These are phyloP conservation scores for Parotocinclus haroldoi DNA, from an alignment of 2,797 vertebrate genomes.

Conservation along the genomic window DNA sequence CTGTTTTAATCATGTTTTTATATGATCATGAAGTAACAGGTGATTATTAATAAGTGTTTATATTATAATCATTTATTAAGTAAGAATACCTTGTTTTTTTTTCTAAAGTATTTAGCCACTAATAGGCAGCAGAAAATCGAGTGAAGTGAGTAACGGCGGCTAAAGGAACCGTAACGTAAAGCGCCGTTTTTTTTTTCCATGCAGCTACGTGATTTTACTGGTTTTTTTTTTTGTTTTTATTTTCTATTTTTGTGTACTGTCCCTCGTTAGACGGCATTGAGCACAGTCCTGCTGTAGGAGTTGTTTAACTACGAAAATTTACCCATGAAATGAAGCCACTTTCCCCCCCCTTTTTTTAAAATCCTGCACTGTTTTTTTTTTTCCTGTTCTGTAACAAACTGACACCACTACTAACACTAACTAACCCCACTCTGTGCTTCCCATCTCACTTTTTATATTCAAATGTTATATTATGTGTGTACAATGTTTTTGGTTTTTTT, in stretches of 20 bases:
- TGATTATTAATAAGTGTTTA: no score
- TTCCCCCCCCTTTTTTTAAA: background rate
- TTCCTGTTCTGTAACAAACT: conserved; percentile 30
- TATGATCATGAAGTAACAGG: no score
- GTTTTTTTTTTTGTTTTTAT: background rate
- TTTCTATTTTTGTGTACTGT: background rate
- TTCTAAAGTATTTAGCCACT: no score
- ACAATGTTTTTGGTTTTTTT: conserved; percentile 57
- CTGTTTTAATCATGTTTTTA: no score
- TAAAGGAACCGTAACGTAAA: no score
- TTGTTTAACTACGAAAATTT: background rate
- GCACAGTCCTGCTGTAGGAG: background rate
- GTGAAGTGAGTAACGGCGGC: no score
- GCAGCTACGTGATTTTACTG: background rate
- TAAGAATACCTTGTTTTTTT: no score
- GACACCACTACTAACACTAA: conserved; percentile 49
- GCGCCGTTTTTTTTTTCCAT: no score
- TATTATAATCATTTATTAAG: no score
- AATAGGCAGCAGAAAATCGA: no score
- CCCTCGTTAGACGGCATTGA: background rate
- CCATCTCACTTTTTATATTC: conserved; percentile 37
- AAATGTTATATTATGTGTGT: conserved; percentile 36
- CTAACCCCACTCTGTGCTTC: conserved; percentile 44
- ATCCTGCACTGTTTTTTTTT: conserved; percentile 24
- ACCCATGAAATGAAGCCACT: background rate